Base-by-base conservation (phyloP, 2,113 vertebrate genomes). In the Neolamprologus brichardi region DNA sequence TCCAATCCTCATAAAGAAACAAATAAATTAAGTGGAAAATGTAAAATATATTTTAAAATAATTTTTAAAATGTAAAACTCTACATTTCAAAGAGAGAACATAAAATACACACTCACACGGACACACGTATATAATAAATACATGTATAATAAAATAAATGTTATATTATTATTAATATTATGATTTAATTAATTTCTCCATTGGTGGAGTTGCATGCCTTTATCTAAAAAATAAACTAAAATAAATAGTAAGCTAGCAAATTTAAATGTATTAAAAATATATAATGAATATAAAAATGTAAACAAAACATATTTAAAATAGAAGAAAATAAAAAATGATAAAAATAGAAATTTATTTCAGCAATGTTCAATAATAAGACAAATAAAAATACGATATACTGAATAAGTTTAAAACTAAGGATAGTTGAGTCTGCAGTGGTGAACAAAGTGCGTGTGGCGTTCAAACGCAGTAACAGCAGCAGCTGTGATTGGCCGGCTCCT, bases 401-500 rank as follows among this genome's bases (percentile, higher is more conserved):
- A 41, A 75, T 7, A 28, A 1, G 14, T 75, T 72, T 72, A 46
- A 46, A 46, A 46, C 15, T 49, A 64, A 37, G 30, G 2, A 64
- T 25, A 25, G 18, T 67, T 46, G 41, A 28, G 5, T 49, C 23
- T 28, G 23, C 41, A 75, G 70, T 30, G 44, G 23, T 46, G 12
- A 28, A 75, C 5, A 44, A 39, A 70, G n/a, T 28, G 15, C 2
- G n/a, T 25, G 41, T 2, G 39, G 70, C 6, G 15, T 28, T 46
- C 0, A 49, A 44, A 10, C 6, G 32, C 53, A 64, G 23, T 44
- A 28, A 25, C 17, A 18, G 56, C 20, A 39, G 44, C 44, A 25
- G 56, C 84, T 80, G 4, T 51, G 39, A 84, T 89, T 89, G 89
- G 89, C 79, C 44, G 17, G 28, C 0, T 37, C 20, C 0, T 62